phyloP scores from a whole-genome alignment of 2,113 vertebrate species.

The Meles meles region DNA sequence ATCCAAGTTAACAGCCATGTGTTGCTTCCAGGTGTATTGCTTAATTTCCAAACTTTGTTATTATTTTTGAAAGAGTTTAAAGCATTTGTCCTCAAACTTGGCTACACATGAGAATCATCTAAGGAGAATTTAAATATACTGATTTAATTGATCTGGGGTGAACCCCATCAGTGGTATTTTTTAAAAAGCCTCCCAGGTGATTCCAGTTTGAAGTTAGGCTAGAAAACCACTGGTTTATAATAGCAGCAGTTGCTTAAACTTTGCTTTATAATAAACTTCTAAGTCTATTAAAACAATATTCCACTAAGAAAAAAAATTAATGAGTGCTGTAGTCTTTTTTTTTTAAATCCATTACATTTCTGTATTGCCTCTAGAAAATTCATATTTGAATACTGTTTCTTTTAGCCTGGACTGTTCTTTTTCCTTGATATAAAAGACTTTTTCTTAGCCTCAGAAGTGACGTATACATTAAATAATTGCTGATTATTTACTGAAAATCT shows the following conservation, averaged over 20 bases:
- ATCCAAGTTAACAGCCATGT: conserved; percentile 20
- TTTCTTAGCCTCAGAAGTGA: not conserved
- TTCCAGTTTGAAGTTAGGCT: not conserved
- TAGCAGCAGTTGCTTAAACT: not conserved
- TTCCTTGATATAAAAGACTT: not conserved
- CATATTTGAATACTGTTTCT: conserved; percentile 2
- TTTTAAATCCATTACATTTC: not conserved
- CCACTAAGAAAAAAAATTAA: not conserved
- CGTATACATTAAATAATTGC: not conserved
- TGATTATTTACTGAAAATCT: conserved; percentile 29
- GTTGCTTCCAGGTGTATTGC: conserved; percentile 59
- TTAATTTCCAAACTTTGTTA: conserved; percentile 60
- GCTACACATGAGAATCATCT: conserved; percentile 37
- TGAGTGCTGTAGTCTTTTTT: not conserved
- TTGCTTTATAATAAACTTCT: conserved; percentile 29
- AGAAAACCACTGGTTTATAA: not conserved
- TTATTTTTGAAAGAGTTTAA: conserved; percentile 60
- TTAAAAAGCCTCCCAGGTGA: not conserved
- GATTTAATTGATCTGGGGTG: conserved; percentile 21
- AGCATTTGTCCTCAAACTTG: conserved; percentile 36
- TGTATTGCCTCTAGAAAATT: not conserved
- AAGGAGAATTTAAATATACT: conserved; percentile 26
- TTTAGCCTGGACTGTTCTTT: not conserved
- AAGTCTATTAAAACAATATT: conserved; percentile 1
- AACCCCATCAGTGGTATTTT: not conserved